Percentiles rank a stretch among this genome's conserved stretches.
Evolutionary conservation across 2,797 vertebrate species (phyloP).

Genomic region (Catostomus latipinnis): DNA sequence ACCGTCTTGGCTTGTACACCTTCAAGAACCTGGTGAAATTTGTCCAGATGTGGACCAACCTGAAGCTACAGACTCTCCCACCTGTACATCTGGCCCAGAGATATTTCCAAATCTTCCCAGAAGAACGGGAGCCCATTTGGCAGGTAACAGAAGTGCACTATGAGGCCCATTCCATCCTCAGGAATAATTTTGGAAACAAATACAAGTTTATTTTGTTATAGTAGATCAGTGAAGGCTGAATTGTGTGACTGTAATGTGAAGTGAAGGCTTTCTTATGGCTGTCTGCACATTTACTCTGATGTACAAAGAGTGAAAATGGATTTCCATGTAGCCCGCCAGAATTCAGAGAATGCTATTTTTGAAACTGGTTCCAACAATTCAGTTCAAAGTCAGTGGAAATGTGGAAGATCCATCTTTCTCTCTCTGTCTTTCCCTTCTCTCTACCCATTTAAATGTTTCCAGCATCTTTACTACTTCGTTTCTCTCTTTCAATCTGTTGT

Average conservation of each 20-base stretch:
- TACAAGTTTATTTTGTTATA: neutral
- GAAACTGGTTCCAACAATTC: slow-evolving; percentile 42
- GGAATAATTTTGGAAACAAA: slow-evolving; percentile 30
- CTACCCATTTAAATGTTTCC: slow-evolving; percentile 29
- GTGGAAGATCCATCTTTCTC: slow-evolving; percentile 13
- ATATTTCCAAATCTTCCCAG: too few relatives aligned
- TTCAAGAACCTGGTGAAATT: too few relatives aligned
- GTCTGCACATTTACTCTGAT: slow-evolving; percentile 34
- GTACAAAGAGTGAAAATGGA: slow-evolving; percentile 40
- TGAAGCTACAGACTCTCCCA: too few relatives aligned
- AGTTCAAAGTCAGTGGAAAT: slow-evolving; percentile 12
- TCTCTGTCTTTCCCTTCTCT: neutral
- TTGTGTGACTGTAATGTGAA: neutral
- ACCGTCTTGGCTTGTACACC: too few relatives aligned
- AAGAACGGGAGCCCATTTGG: too few relatives aligned
- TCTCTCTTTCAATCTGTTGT: slow-evolving; percentile 30
- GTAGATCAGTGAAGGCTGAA: neutral
- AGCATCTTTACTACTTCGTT: slow-evolving; percentile 36
- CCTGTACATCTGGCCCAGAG: too few relatives aligned
- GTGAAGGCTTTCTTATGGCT: slow-evolving; percentile 26
- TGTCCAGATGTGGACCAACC: too few relatives aligned
- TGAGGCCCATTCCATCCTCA: neutral
- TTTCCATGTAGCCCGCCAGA: slow-evolving; percentile 47
- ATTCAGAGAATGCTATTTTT: slow-evolving; percentile 43
- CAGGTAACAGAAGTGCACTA: slow-evolving; percentile 21